phyloP scores from a whole-genome alignment of 2,113 vertebrate genomes.

The Blennius ocellaris region DNA sequence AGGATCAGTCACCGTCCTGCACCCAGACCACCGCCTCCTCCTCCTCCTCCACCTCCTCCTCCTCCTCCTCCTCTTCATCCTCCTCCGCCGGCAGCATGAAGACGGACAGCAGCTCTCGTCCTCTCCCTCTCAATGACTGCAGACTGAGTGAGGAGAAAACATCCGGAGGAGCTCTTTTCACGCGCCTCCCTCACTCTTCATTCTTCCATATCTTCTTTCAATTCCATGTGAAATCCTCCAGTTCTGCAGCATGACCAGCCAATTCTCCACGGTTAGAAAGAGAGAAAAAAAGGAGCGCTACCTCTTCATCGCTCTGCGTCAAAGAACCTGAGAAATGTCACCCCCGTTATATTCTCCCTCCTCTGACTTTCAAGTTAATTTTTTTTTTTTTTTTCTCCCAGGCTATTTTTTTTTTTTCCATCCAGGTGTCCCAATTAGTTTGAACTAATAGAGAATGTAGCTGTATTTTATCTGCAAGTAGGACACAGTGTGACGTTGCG shows the following conservation, averaged over 20 bases:
- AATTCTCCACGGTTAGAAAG: not conserved
- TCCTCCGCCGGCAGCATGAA: not conserved
- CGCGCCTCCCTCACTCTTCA: not conserved
- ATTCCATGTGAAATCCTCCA: not conserved
- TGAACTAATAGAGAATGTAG: slow-evolving; percentile 3
- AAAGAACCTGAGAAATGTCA: slow-evolving; percentile 36
- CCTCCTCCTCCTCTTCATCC: too few species aligned
- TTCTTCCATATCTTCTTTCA: slow-evolving; percentile 2
- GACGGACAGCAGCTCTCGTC: not conserved
- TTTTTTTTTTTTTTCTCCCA: slow-evolving; percentile 2
- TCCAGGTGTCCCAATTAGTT: slow-evolving; percentile 21
- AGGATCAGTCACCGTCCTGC: not conserved
- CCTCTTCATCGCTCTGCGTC: slow-evolving; percentile 38
- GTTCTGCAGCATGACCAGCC: slow-evolving; percentile 23
- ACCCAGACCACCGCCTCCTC: slow-evolving; percentile 14
- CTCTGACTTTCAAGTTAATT: slow-evolving; percentile 6
- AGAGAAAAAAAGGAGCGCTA: slow-evolving; percentile 18
- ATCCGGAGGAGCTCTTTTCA: not conserved
- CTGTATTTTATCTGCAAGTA: slow-evolving; percentile 17
- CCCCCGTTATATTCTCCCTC: not conserved
- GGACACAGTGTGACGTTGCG: slow-evolving; percentile 28
- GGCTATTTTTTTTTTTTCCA: not conserved
- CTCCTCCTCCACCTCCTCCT: too few species aligned
- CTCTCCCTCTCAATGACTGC: slow-evolving; percentile 10
- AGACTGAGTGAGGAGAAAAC: slow-evolving; percentile 4